Evolutionary conservation across 2,113 vertebrate genomes (phyloP).

Genomic region (Zeus faber): DNA sequence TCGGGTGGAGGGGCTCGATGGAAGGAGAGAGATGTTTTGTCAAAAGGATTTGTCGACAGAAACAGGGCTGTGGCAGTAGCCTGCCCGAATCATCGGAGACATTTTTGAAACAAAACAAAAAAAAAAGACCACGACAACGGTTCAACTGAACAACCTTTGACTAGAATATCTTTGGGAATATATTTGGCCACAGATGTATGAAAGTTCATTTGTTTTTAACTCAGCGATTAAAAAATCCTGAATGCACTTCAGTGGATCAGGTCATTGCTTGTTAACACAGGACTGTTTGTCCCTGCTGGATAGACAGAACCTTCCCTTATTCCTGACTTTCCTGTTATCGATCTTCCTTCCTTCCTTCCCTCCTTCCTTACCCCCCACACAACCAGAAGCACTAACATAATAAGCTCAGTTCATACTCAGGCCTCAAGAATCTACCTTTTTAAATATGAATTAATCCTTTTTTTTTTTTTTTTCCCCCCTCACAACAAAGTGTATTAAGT

Average conservation of each 20-base stretch:
- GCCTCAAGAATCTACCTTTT: slow-evolving; percentile 56
- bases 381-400: slow-evolving; percentile 62
- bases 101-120: neutral
- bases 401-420: slow-evolving; percentile 66
- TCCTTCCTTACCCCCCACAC: slow-evolving; percentile 10
- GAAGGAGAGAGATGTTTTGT: too few species aligned
- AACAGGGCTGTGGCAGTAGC: too few species aligned
- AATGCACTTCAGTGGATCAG: slow-evolving; percentile 24
- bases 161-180: too few species aligned
- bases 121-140: too few species aligned
- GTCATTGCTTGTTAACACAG: slow-evolving; percentile 35
- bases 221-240: too few species aligned
- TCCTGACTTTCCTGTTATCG: slow-evolving; percentile 11
- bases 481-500: too few species aligned
- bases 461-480: too few species aligned
- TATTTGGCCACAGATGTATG: neutral
- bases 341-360: slow-evolving; percentile 14
- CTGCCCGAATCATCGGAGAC: too few species aligned
- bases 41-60: too few species aligned
- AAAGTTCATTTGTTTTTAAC: too few species aligned
- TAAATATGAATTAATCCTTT: slow-evolving; percentile 26
- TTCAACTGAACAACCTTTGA: too few species aligned
- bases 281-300: slow-evolving; percentile 34
- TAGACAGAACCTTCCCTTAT: slow-evolving; percentile 31
- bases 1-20: too few species aligned